Base-by-base conservation (phyloP, 2,113 vertebrate genomes). In the Erythrolamprus reginae region DNA sequence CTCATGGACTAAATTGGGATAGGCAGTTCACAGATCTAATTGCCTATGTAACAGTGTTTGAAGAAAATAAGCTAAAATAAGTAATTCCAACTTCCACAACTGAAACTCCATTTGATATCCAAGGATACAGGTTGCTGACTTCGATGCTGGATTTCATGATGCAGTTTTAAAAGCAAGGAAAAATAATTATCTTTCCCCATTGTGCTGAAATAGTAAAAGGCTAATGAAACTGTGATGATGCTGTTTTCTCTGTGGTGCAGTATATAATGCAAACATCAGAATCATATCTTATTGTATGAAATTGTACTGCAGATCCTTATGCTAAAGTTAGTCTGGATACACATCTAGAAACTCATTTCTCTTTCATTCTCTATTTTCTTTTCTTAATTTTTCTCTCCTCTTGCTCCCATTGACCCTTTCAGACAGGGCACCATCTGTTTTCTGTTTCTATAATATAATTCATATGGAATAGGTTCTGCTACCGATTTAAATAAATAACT, bases 401-500 rank as follows among this genome's bases (percentile, higher is more conserved):
- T 55, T 91, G 45, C 24, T 21, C 17, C 52, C 86, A 50, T 7
- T 82, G 65, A 82, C 61, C 50, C 19, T 82, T 55, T 51, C 82
- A 56, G 61, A 48, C 47, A 85, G 82, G 53, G 82, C 19, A 90
- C 38, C 38, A 48, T 87, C 38, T 82, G 85, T 33, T 90, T 90
- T 87, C 51, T 56, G 65, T n/a, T 88, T 56, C 51, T 55, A 26
- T 50, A 82, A 87, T 82, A 33, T 45, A 55, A 55, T 52, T 86
- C 70, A 42, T 48, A 28, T 56, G 10, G 19, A 90, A 83, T n/a
- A 50, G 19, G 28, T 13, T 55, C 48, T 15, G 45, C 45, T 38
- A 56, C 42, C 19, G 4, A 91, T 12, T 52, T 65, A 88, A 70
- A 87, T 7, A 90, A 94, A 90, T 82, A 87, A 58, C 19, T 23